These are phyloP conservation scores for Macrostomum cliftonense DNA, from an alignment of 2,888 invertebrate genomes.

Conservation along the genomic window DNA sequence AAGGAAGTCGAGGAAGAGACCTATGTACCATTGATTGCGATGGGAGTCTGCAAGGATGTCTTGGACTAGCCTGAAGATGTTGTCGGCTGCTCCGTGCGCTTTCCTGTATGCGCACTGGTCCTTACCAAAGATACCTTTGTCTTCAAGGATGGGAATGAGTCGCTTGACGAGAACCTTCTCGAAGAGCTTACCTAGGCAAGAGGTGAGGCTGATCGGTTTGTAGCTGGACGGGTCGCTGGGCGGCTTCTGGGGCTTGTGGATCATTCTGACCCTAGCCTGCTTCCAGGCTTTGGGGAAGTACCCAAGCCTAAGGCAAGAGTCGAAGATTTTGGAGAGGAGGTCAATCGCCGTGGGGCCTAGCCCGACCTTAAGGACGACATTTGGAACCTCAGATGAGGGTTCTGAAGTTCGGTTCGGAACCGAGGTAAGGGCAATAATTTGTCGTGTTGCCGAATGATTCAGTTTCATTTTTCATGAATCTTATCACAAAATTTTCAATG, in stretches of 20 bases:
- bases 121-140: background rate
- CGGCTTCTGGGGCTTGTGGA: background rate
- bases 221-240: background rate
- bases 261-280: background rate
- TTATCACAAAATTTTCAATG: too few relatives aligned
- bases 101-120: background rate
- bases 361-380: too few relatives aligned
- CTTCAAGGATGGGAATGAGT: background rate
- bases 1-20: background rate
- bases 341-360: too few relatives aligned
- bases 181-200: background rate
- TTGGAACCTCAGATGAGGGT: too few relatives aligned
- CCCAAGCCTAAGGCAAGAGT: background rate
- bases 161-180: background rate
- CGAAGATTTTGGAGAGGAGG: too few relatives aligned
- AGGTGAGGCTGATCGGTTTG: background rate
- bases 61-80: background rate
- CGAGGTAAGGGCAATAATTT: too few relatives aligned
- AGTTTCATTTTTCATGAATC: too few relatives aligned
- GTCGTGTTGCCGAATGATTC: too few relatives aligned
- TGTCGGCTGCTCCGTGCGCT: background rate
- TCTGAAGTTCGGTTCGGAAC: too few relatives aligned
- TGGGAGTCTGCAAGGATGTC: background rate
- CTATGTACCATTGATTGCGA: too few relatives aligned
- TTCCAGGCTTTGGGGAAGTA: background rate